Percentiles rank a stretch among this genome's conserved stretches.
Conservation (phyloP, 2,113 vertebrate species). For the Chrysemys picta region DNA sequence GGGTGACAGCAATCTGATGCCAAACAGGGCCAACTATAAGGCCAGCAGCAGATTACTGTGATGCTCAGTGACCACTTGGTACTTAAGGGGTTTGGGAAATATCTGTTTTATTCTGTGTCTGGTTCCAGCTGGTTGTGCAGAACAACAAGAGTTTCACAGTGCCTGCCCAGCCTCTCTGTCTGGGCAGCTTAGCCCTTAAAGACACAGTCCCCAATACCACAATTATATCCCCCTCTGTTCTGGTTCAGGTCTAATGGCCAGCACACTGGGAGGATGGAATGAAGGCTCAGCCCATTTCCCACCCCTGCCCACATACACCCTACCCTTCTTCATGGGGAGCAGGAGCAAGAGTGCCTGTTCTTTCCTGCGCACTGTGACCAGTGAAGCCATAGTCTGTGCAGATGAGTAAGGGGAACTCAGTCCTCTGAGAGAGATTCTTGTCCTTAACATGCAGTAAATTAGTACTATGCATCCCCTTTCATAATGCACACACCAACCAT, state of each 20-base stretch:
- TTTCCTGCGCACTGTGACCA: not conserved
- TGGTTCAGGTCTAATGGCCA: not conserved
- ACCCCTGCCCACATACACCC: not conserved
- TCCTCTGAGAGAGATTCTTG: not conserved
- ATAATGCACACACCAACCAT: not conserved
- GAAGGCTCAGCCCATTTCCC: not conserved
- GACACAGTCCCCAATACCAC: not conserved
- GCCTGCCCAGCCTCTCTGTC: not conserved
- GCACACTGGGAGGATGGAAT: not conserved
- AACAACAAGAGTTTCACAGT: not conserved
- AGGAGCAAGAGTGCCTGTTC: not conserved
- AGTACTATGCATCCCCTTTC: not conserved
- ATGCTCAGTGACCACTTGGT: not conserved
- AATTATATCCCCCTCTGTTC: too few relatives aligned
- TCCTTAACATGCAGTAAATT: not conserved
- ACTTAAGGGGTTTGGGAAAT: not conserved
- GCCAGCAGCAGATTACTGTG: not conserved
- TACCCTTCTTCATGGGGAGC: not conserved
- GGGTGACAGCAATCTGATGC: rapidly evolving
- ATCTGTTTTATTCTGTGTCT: not conserved
- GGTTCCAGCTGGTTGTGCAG: not conserved
- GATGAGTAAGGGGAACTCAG: rapidly evolving
- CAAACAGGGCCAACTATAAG: not conserved
- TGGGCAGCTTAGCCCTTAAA: not conserved
- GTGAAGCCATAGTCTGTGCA: not conserved